Base-by-base conservation (phyloP, 92 coral and sea anemone species). In the Actinostola sp. region DNA sequence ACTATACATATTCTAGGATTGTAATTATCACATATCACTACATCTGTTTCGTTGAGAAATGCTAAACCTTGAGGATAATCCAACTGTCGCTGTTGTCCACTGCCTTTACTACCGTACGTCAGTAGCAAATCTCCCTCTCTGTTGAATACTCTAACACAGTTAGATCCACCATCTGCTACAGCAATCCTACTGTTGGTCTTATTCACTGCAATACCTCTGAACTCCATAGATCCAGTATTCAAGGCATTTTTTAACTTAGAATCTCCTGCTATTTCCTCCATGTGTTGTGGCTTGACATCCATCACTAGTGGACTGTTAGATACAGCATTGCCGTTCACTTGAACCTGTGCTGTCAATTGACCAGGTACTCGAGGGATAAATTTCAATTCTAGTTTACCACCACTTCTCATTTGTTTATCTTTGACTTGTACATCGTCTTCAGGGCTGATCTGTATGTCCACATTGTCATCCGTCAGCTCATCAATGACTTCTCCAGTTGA, bases 281-380 rank as follows among this genome's bases (percentile, higher is more conserved):
- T 69, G 10, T 69, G 29, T 23, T 69, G 75, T 51, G 75, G 75
- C 20, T 69, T 69, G 11, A 69, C 77, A 55, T 13, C 48, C 65
- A 71, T 38, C 17, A 25, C 55, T 29, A 71, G 77, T 24, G 66
- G 77, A 42, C 77, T 71, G 39, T 71, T 71, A 35, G 77, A 55
- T 26, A 71, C 66, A 38, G 26, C 26, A 25, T 38, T 58, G 24
- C 57, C 55, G 43, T 71, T 58, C 28, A 71, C 66, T 38, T 55
- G 65, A 71, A 71, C 66, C 33, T 71, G 66, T 55, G 56, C 66
- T 38, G 66, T 71, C 54, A 71, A 8, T 41, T 38, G 65, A 58
- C 77, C 39, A 29, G 77, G 54, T 33, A 71, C 77, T 20, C 36
- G 59, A 33, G 77, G 53, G n/a, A 17, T 52, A 43, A 70, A 70